Evolutionary conservation across 1,140 invertebrate species (phyloP), one percentile per base, ranked within the genome.

Genomic region (Drosophila kohkoa): DNA sequence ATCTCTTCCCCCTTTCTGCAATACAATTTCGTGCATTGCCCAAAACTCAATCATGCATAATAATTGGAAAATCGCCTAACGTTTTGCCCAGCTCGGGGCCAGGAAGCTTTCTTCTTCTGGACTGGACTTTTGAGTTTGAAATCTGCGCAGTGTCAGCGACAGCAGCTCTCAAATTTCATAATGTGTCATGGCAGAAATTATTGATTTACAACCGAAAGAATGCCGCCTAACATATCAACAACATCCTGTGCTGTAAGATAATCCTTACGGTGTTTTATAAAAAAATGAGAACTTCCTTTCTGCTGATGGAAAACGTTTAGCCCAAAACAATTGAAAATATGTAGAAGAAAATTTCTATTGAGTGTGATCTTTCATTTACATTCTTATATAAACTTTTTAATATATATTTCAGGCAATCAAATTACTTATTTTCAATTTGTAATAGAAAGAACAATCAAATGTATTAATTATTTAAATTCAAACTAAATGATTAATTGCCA

Each of bases 11-110:
- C 25, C 15, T 7, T 25, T 15, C 5, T 25, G 20, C 15, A 8
- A 48, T 8, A 52, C 10, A n/a, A 30, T 16, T 45, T 15, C 28
- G 35, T 46, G 25, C 35, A 38, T 72, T 65, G 80, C 65, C 67
- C 58, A 82, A 89, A 90, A 80, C 46, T 69, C 88, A 88, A 76
- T 85, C 83, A 91, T 91, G 88, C 83, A 91, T 91, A 91, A 91
- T 91, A 85, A 91, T 91, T 91, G 88, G 79, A 91, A 90, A 91
- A 88, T 88, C 74, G 85, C 76, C 71, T 16, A 52, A 71, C 49
- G 72, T 52, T 75, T 51, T 43, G 13, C n/a, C 57, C 35, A 10
- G 3, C 35, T 25, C 20, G 7, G 57, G 51, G 30, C 58, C 57
- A 71, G 71, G 54, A 83, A 80, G 73, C 79, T 82, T 62, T 60